Evolutionary conservation across 1,140 invertebrate species (phyloP), one percentile per base, ranked within the genome.

Genomic region (Aporrectodea caliginosa): DNA sequence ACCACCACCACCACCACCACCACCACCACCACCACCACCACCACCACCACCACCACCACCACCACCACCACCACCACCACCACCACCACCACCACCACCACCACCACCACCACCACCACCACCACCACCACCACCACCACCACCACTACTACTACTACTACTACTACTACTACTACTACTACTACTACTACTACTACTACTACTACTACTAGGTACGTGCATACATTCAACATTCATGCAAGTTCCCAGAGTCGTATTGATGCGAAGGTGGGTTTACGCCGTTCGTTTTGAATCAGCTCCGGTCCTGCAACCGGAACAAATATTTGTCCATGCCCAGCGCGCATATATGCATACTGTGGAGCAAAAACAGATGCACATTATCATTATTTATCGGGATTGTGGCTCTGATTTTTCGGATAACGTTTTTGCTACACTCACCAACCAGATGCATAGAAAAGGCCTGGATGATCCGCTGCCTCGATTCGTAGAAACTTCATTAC

Each of bases 131-230:
- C 58, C 27, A 27, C 58, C 27, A 68, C 58, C 27, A 68, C 58
- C 27, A 68, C 58, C 27, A 68, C 58, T 68, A 68, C 58, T 68
- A 27, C 58, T 68, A 68, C 58, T 68, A 68, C 58, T 68, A 27
- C 58, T 68, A 27, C 58, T 68, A 68, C 58, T 68, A 68, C 58
- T 68, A 68, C 58, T 68, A 68, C 58, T 68, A 27, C 58, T 68
- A 27, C 58, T 68, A 27, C 58, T 68, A 68, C 58, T 68, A 68
- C 58, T 68, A 68, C 58, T 68, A 68, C 58, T 68, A 68, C 58
- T 68, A 68, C 58, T 68, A 68, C 58, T 68, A 68, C 58, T 68
- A 68, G 58, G 58, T 68, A 68, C 58, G 27, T 68, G 27, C 58
- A 16, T 68, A 68, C 58, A 16, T 27, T 68, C 27, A 14, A 68